Evolutionary conservation across 2,888 invertebrate genomes (phyloP), one percentile per base, ranked within the genome.

Genomic region (Thyatira batis): DNA sequence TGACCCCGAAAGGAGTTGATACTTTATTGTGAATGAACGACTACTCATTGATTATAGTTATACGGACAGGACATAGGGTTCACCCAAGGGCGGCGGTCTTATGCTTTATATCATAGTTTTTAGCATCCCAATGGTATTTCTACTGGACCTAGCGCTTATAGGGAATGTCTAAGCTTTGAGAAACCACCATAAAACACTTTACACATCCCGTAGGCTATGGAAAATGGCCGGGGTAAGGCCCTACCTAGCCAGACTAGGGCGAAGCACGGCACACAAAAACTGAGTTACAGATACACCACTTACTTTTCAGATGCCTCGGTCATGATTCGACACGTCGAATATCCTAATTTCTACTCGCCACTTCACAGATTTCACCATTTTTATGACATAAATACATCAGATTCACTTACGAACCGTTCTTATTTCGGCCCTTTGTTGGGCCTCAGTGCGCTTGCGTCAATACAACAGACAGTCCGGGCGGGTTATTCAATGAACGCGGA

Each of bases 221-320:
- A 89, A 91, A 90, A 92, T 92, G 91, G 91, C 92, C 89, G 91
- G 88, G 87, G 80, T 80, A 81, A 76, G 81, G 86, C 86, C 87
- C 87, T 85, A 80, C 87, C 89, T 87, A 79, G 73, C 73, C 70
- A 74, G 77, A 71, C 71, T 77, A 84, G 87, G 87, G 85, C 85
- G 84, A 84, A 80, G 78, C 80, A 76, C 74, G 68, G 71, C 70
- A 55, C 69, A 65, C 78, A 73, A 80, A 84, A 86, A 74, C 71
- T 84, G 81, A 81, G 81, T 77, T 68, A 79, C 73, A 80, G 75
- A 64, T 68, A 74, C 76, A 77, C 62, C 85, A 95, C 96, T 96
- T 93, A 97, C 96, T 96, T 96, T 94, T 97, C 96, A 95, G 95
- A 95, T 95, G 95, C 94, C 94, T 96, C 96, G 95, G 96, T 96